phyloP scores from a whole-genome alignment of 2,113 vertebrate species.

The Callipepla squamata region DNA sequence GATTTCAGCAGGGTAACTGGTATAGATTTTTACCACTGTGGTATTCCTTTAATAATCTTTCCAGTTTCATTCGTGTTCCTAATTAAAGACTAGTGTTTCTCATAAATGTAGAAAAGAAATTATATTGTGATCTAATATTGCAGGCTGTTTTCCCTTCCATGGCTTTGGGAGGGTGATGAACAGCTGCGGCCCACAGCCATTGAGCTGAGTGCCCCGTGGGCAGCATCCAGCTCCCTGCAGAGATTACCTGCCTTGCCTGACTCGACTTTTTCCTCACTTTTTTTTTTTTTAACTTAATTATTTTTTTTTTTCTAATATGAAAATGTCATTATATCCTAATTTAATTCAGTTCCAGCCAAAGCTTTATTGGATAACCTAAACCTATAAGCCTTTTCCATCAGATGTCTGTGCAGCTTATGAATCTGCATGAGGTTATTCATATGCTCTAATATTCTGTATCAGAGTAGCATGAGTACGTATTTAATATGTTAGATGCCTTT shows the following conservation, averaged over 20 bases:
- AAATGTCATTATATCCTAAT: not conserved
- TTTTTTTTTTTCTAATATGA: not conserved
- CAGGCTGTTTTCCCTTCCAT: not conserved
- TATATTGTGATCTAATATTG: not conserved
- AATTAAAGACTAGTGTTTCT: not conserved
- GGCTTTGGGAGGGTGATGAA: not conserved
- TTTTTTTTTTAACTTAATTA: not conserved
- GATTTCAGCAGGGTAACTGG: not conserved
- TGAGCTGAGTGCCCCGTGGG: not conserved
- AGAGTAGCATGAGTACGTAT: not conserved
- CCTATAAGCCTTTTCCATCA: not conserved
- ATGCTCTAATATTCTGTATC: not conserved
- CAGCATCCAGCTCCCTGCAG: not conserved
- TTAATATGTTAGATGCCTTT: conserved; percentile 1
- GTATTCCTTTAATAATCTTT: not conserved
- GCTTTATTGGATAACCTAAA: not conserved
- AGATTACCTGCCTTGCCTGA: not conserved
- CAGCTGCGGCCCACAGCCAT: not conserved
- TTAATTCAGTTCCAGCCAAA: not conserved
- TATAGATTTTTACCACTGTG: not conserved
- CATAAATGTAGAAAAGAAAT: not conserved
- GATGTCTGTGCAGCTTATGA: not conserved
- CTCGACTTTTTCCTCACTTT: not conserved
- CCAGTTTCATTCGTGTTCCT: not conserved
- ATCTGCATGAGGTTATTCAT: not conserved